Evolutionary conservation across 2,113 vertebrate genomes (phyloP), one percentile per base, ranked within the genome.

Genomic region (Thryonomys swinderianus): DNA sequence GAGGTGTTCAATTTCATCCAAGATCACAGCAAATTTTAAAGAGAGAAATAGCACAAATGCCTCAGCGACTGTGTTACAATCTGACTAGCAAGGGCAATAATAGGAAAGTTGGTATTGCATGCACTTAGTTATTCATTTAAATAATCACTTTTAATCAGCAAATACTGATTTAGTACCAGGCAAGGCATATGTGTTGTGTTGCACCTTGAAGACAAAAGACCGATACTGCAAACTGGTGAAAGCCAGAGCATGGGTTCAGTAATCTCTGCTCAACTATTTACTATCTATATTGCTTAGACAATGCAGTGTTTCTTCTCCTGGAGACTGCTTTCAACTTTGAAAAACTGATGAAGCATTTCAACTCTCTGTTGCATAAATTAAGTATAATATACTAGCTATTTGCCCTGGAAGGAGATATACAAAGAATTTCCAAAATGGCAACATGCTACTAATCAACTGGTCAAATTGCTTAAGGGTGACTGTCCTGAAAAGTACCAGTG

Each of bases 281-380:
- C 4, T 59, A 66, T 18, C 66, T 59, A 16, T 62, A 20, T 45
- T 17, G 25, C 9, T 62, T 86, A 64, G 82, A 18, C 6, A 82
- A 61, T 21, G 30, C 0, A 48, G n/a, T 20, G 5, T 64, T 13
- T 16, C 76, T 45, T 53, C 0, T 0, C 13, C 3, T 42, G 18
- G 55, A 92, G 61, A 86, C 23, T 74, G 53, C 18, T 79, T 95
- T 71, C 23, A 11, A 27, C 48, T 93, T 96, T 91, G 10, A 85
- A 84, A 93, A 86, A 42, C 5, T 51, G 45, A 27, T 7, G 51
- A 89, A 95, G 51, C 8, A 79, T 71, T 82, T 62, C 13, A 30
- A 64, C 45, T 85, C 42, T 92, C 34, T 67, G 30, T 71, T 79
- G 20, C 13, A 93, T 83, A 18, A 83, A 86, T 37, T 64, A 85